These are phyloP conservation scores for Gobiocypris rarus DNA, from an alignment of 2,113 vertebrate genomes.

Conservation along the genomic window DNA sequence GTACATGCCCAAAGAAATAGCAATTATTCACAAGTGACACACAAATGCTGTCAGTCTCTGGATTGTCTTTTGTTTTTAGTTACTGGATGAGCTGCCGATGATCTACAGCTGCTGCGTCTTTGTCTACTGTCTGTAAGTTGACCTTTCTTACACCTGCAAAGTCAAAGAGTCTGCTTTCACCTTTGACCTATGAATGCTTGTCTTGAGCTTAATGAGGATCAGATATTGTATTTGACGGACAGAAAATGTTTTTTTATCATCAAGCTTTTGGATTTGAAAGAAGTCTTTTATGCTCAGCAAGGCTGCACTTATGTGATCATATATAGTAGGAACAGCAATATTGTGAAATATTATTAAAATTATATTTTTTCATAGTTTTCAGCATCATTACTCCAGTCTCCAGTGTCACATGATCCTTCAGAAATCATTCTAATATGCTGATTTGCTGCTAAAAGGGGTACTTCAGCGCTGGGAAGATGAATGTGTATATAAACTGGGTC, in stretches of 20 bases:
- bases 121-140: conserved; percentile 98
- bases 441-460: too few species aligned
- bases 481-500: too few species aligned
- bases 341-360: too few species aligned
- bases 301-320: too few species aligned
- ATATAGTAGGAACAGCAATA: too few species aligned
- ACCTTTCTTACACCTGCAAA: not conserved
- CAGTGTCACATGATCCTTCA: too few species aligned
- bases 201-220: too few species aligned
- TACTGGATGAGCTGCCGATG: conserved; percentile 97
- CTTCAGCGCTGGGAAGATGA: too few species aligned
- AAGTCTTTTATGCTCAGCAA: too few species aligned
- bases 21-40: not conserved
- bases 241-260: not conserved
- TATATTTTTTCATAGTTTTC: too few species aligned
- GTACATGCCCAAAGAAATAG: not conserved
- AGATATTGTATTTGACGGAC: not conserved
- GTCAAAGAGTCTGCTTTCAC: not conserved
- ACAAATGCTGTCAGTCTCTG: not conserved
- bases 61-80: conserved; percentile 73
- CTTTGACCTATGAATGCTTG: not conserved
- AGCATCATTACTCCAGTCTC: too few species aligned
- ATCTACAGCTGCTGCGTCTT: conserved; percentile 98
- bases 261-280: not conserved
- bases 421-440: too few species aligned